phyloP scores from a whole-genome alignment of 1,140 invertebrate genomes.

The Drosophila seguyi region DNA sequence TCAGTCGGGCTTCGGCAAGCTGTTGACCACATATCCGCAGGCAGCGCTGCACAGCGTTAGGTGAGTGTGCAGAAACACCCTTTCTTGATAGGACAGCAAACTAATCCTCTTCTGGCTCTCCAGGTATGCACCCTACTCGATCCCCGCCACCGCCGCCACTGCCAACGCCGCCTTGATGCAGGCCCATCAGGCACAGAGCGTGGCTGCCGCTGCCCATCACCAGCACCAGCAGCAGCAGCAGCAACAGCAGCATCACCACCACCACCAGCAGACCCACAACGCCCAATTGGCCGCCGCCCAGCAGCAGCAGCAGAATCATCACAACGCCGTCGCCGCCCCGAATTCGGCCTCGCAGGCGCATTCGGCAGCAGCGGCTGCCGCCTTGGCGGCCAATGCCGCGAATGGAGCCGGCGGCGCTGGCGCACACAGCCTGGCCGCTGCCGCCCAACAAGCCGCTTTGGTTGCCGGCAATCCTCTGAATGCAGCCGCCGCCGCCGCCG shows the following conservation, averaged over 20 bases:
- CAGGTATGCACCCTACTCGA: constrained; percentile 84
- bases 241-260: constrained; percentile 76
- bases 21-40: constrained; percentile 88
- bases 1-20: constrained; percentile 89
- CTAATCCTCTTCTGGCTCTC: not conserved
- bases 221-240: constrained; percentile 74
- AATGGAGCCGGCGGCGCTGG: constrained; percentile 80
- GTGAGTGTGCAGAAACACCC: constrained; percentile 48
- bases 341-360: constrained; percentile 84
- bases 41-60: constrained; percentile 83
- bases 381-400: constrained; percentile 86
- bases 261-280: constrained; percentile 68
- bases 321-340: constrained; percentile 72
- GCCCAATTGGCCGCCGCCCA: constrained; percentile 73
- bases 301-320: constrained; percentile 59
- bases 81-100: not conserved
- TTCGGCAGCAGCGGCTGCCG: constrained; percentile 83
- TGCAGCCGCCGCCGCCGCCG: constrained; percentile 75
- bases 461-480: constrained; percentile 85
- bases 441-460: constrained; percentile 85
- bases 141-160: constrained; percentile 83
- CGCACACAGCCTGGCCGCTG: constrained; percentile 84
- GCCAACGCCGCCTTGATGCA: constrained; percentile 81
- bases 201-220: constrained; percentile 81
- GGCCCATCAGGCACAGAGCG: constrained; percentile 85